Conservation (phyloP, 1,140 invertebrate genomes). For the Zaprionus inermis region DNA sequence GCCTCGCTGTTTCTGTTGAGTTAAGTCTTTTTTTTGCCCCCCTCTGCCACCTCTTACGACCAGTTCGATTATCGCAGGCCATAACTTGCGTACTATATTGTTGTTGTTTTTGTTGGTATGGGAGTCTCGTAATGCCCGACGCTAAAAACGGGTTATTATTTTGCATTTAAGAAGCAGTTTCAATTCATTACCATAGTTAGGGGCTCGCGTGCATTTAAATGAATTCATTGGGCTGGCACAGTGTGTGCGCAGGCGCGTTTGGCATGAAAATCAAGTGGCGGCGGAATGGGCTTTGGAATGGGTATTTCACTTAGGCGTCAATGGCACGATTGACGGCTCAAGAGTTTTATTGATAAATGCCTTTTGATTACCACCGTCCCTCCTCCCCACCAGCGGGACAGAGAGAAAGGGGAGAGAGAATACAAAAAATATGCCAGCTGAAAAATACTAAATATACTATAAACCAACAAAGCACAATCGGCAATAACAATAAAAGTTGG, state of each 20-base stretch:
- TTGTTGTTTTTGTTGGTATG: slow-evolving; percentile 20
- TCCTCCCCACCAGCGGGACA: slow-evolving; percentile 1
- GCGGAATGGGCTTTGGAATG: slow-evolving; percentile 27
- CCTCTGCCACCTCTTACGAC: neutral
- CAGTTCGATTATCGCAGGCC: slow-evolving; percentile 64
- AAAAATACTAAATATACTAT: neutral
- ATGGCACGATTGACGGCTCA: slow-evolving; percentile 47
- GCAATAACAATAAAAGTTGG: slow-evolving; percentile 45
- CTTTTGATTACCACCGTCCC: slow-evolving; percentile 48
- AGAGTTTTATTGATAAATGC: slow-evolving; percentile 67
- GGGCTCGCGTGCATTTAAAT: slow-evolving; percentile 79
- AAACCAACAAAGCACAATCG: neutral
- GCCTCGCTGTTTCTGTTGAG: slow-evolving; percentile 53
- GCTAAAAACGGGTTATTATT: slow-evolving; percentile 77
- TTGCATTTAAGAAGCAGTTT: slow-evolving; percentile 73
- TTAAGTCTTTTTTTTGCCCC: slow-evolving; percentile 5
- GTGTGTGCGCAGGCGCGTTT: slow-evolving; percentile 57
- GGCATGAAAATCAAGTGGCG: slow-evolving; percentile 50
- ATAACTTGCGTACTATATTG: slow-evolving; percentile 58
- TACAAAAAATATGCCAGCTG: neutral
- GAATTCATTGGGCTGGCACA: slow-evolving; percentile 80
- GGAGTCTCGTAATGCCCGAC: slow-evolving; percentile 31
- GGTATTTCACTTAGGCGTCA: slow-evolving; percentile 45
- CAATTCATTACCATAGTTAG: slow-evolving; percentile 78
- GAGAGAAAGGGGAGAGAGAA: neutral